A percentile compares a stretch with the other conserved stretches of the same genome.
These are phyloP conservation scores for Falcaria lacertinaria DNA, from an alignment of 2,888 invertebrate genomes.

Conservation along the genomic window DNA sequence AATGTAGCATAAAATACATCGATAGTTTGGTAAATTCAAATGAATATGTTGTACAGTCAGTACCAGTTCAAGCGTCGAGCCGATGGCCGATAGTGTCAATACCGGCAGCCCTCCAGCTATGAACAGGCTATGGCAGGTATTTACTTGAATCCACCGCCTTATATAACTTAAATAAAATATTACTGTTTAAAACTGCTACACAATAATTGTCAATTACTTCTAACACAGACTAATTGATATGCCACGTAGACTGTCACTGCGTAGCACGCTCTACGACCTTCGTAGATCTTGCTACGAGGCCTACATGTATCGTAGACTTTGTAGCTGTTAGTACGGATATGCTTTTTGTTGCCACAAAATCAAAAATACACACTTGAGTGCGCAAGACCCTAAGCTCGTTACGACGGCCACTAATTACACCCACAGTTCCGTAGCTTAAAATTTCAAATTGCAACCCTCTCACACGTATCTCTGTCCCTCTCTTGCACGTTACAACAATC, in stretches of 20 bases:
- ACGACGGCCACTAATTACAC: conserved; percentile 67
- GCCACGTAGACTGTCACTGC: too few species aligned
- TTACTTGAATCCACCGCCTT: conserved; percentile 37
- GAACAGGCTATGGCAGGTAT: conserved; percentile 31
- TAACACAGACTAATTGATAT: background rate
- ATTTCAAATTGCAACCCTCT: conserved; percentile 58
- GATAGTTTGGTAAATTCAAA: conserved; percentile 4
- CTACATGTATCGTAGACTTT: conserved; percentile 1
- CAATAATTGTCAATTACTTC: background rate
- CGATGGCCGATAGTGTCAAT: conserved; percentile 55
- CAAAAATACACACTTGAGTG: conserved; percentile 57
- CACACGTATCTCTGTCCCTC: conserved; percentile 30
- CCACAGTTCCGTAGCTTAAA: conserved; percentile 66
- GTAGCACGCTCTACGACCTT: background rate
- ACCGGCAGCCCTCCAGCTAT: conserved; percentile 58
- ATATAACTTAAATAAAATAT: conserved; percentile 14
- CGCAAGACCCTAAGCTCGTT: conserved; percentile 62
- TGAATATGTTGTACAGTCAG: conserved; percentile 9
- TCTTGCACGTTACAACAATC: conserved; percentile 55
- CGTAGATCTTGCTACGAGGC: conserved; percentile 4
- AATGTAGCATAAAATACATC: background rate
- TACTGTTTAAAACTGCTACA: background rate
- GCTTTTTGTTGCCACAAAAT: conserved; percentile 27
- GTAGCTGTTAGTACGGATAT: conserved; percentile 1
- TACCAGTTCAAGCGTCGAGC: conserved; percentile 10